Percentiles rank a stretch among this genome's conserved stretches.
Evolutionary conservation across 2,888 invertebrate genomes (phyloP).

Genomic region (Teinopalpus imperialis): DNA sequence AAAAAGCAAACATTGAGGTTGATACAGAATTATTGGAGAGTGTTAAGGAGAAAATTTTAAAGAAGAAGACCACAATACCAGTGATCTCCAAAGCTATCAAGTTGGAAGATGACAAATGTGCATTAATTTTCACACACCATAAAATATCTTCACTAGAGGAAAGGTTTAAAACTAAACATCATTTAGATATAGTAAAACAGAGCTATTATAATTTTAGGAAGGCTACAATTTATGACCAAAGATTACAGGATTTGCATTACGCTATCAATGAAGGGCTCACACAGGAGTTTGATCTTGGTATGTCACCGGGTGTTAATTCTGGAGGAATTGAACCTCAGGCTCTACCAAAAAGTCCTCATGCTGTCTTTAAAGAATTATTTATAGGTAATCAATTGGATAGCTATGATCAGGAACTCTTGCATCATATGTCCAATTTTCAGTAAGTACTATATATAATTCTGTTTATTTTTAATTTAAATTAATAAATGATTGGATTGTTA

Average conservation of each 20-base stretch:
- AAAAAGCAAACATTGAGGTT: constrained; percentile 52
- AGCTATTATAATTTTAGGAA: constrained; percentile 76
- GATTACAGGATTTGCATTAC: constrained; percentile 67
- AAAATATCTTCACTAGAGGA: constrained; percentile 55
- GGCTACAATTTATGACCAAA: constrained; percentile 71
- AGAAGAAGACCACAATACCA: constrained; percentile 41
- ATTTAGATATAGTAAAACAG: constrained; percentile 65
- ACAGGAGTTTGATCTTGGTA: constrained; percentile 61
- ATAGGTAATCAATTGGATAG: constrained; percentile 65
- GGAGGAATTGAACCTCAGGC: constrained; percentile 31
- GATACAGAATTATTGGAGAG: constrained; percentile 66
- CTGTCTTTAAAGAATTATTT: constrained; percentile 69
- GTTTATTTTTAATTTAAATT: too few relatives aligned
- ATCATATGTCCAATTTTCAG: constrained; percentile 64
- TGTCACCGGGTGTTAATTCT: constrained; percentile 26
- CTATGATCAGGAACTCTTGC: constrained; percentile 69
- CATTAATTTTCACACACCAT: constrained; percentile 64
- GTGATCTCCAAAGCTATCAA: constrained; percentile 39
- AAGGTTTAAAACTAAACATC: constrained; percentile 58
- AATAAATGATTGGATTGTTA: too few relatives aligned
- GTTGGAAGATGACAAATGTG: constrained; percentile 70
- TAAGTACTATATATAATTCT: too few relatives aligned
- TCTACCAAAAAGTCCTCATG: constrained; percentile 65
- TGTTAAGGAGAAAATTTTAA: constrained; percentile 67
- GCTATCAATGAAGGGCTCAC: constrained; percentile 74